Base-by-base conservation (phyloP, 1,140 invertebrate genomes). In the Amyelois transitella region DNA sequence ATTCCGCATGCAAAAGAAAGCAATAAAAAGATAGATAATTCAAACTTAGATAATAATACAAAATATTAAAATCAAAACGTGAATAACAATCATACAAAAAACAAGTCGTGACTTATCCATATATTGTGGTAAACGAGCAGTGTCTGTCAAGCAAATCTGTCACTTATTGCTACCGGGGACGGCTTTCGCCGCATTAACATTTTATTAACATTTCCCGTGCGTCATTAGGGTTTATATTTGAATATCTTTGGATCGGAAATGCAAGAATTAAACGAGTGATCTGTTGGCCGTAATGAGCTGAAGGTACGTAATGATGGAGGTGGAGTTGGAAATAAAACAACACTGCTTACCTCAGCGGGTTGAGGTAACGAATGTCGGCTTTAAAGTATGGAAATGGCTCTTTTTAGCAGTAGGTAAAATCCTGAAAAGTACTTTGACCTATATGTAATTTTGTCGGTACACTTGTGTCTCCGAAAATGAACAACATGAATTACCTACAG, bases 221-320 rank as follows among this genome's bases (percentile, higher is more conserved):
- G 72, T 84, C 82, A 87, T 87, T 87, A 87, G 75, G 69, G 84
- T 77, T 78, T 72, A 77, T 74, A 87, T 87, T 87, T 87, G 82
- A 87, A 87, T 87, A 87, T 87, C 82, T 73, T 72, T 69, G 65
- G 76, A 83, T 85, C 82, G 81, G 81, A 87, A 87, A 87, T 87
- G 84, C 81, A 84, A 80, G 83, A 87, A 85, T 87, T 87, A 87
- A 87, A 79, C 77, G 78, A 79, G 80, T 85, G 81, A 85, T 87
- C 80, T 84, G 81, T 81, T 78, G 68, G 64, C 68, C 69, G 80
- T 82, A 87, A 87, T 87, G 82, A 87, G 84, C 76, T 81, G 79
- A 80, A 77, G 75, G 82, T 77, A 77, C 72, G 80, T 85, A 86
- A 86, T 86, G 83, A 86, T 69, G 81, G 68, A 69, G 72, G 69